Evolutionary conservation across 2,113 vertebrate species (phyloP).

Genomic region (Hemibagrus wyckioides): DNA sequence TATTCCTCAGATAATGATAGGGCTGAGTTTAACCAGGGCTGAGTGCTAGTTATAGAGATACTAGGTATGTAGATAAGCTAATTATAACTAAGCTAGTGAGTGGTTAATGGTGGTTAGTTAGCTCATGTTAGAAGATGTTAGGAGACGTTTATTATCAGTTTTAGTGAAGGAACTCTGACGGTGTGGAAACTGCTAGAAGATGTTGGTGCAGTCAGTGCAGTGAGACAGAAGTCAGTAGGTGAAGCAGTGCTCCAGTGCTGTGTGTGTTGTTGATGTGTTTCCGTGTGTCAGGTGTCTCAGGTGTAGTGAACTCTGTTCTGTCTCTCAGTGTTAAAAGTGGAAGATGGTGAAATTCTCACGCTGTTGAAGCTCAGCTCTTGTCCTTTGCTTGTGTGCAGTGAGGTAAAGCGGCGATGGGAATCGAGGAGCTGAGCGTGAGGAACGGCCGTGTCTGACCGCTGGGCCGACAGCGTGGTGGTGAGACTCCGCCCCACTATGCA

Average conservation of each 20-base stretch:
- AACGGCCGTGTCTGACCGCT: slow-evolving; percentile 85
- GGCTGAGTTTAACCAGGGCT: background rate
- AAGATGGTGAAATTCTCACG: slow-evolving; percentile 44
- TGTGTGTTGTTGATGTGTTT: background rate
- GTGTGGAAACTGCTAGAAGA: background rate
- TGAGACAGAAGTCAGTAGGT: too few relatives aligned
- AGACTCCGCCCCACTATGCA: slow-evolving; percentile 81
- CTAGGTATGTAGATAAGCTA: background rate
- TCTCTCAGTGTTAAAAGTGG: too few relatives aligned
- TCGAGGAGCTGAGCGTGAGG: slow-evolving; percentile 82
- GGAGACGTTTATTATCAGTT: background rate
- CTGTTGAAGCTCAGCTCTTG: slow-evolving; percentile 34
- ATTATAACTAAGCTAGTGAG: background rate
- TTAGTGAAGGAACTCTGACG: background rate
- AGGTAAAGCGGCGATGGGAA: slow-evolving; percentile 71
- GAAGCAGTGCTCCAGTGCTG: background rate
- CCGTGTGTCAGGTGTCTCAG: too few relatives aligned
- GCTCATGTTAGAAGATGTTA: background rate
- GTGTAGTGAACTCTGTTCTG: too few relatives aligned
- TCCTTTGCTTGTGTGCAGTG: slow-evolving; percentile 32
- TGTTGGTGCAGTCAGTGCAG: too few relatives aligned
- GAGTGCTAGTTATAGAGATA: background rate
- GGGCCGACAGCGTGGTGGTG: slow-evolving; percentile 77
- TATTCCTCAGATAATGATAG: background rate
- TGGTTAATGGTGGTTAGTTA: background rate